Evolutionary conservation across 2,888 invertebrate species (phyloP).

Genomic region (Melikaiella ostensackeni): DNA sequence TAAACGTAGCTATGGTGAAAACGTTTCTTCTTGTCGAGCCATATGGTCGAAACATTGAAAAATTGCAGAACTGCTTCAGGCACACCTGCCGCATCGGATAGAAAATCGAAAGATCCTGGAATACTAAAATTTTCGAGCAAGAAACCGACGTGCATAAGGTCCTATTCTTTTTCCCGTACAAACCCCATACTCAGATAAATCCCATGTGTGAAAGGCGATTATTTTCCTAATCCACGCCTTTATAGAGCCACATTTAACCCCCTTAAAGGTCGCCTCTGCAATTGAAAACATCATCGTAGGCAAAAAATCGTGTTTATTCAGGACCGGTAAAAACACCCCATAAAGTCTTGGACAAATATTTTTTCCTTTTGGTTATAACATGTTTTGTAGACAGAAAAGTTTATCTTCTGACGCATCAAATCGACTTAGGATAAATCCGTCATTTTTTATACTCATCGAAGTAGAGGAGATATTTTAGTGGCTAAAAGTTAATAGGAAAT

Average conservation of each 20-base stretch:
- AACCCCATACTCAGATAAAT: not conserved
- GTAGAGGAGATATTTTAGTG: not conserved
- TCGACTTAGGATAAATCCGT: not conserved
- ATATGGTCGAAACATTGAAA: constrained; percentile 29
- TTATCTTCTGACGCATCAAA: constrained; percentile 2
- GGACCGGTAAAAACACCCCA: not conserved
- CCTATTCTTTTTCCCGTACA: not conserved
- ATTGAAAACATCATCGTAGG: not conserved
- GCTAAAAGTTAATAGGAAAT: not conserved
- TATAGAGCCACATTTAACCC: constrained; percentile 1
- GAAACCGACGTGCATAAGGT: not conserved
- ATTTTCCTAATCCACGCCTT: not conserved
- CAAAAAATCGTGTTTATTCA: constrained; percentile 8
- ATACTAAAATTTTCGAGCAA: not conserved
- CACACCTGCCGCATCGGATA: constrained; percentile 10
- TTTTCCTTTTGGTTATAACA: not conserved
- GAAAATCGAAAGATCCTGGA: constrained; percentile 2
- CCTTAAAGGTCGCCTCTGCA: not conserved
- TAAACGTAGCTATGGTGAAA: constrained; percentile 25
- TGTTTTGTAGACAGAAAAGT: constrained; percentile 19
- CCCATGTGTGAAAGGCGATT: not conserved
- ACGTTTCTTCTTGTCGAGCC: not conserved
- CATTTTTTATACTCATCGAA: not conserved
- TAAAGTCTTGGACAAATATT: constrained; percentile 11
- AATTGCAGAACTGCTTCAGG: constrained; percentile 17